These are phyloP conservation scores for Malurus cyaneus DNA, from an alignment of 2,113 vertebrate species.

Conservation along the genomic window DNA sequence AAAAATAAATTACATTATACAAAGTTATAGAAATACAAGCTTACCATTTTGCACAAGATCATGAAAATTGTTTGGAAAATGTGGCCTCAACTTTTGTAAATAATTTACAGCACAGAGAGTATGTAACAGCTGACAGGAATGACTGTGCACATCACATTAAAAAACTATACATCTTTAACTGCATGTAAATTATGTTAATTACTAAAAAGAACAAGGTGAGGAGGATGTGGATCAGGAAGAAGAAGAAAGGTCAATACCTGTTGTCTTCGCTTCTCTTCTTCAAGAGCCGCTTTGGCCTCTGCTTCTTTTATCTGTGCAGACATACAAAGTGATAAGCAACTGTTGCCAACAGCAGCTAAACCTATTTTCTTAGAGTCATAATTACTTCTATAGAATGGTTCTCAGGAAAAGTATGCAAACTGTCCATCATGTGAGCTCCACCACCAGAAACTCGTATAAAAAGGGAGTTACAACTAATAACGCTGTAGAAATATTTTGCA, in stretches of 20 bases:
- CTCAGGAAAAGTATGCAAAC: neutral
- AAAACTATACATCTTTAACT: neutral
- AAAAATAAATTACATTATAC: neutral
- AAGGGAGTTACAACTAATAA: neutral
- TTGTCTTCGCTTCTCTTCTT: constrained; percentile 87
- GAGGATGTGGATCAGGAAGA: neutral
- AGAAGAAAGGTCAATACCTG: constrained; percentile 76
- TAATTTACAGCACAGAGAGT: neutral
- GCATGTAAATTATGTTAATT: neutral
- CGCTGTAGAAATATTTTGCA: neutral
- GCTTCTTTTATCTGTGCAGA: constrained; percentile 86
- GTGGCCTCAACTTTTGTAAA: neutral
- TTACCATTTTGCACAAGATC: neutral
- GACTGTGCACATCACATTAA: neutral
- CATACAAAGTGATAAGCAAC: constrained; percentile 37
- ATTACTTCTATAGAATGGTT: neutral
- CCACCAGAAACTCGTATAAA: neutral
- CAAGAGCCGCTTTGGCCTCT: constrained; percentile 83
- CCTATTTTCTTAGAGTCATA: neutral
- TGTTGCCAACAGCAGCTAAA: neutral
- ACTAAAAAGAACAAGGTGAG: neutral
- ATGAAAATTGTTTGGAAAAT: neutral
- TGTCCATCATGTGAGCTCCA: neutral
- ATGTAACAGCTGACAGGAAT: neutral
- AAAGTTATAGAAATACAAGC: neutral